These are phyloP conservation scores for Nannobrachium achirus DNA, from an alignment of 2,113 vertebrate genomes.

Conservation along the genomic window DNA sequence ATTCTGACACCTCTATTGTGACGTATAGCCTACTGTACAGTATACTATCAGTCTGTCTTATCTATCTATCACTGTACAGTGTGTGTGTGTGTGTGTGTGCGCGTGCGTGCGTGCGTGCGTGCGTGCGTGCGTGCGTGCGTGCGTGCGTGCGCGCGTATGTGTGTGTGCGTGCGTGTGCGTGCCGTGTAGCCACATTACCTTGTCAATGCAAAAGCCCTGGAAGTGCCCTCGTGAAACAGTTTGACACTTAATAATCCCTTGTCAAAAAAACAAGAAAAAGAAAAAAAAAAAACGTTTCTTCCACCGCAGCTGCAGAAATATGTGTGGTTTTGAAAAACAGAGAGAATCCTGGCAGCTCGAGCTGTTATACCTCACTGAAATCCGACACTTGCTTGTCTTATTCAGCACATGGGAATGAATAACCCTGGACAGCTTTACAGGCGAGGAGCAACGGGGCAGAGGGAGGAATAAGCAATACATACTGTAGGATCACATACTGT, in stretches of 20 bases:
- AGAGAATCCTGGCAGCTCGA: constrained; percentile 18
- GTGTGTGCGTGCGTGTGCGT: no score
- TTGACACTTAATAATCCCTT: constrained; percentile 31
- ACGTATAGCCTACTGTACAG: constrained; percentile 21
- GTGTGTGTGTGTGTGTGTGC: neutral
- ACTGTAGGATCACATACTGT: neutral
- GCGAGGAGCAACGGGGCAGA: neutral
- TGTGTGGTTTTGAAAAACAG: constrained; percentile 21
- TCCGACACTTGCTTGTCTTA: constrained; percentile 31
- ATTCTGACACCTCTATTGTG: constrained; percentile 37
- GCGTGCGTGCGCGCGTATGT: no score
- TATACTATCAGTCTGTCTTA: neutral
- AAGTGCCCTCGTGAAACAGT: constrained; percentile 23
- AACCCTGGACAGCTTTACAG: constrained; percentile 7
- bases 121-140: no score
- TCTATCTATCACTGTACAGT: neutral
- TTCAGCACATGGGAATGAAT: constrained; percentile 31
- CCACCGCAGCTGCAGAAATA: constrained; percentile 45
- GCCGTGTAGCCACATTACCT: neutral
- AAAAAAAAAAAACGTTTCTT: constrained; percentile 7
- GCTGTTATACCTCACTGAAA: constrained; percentile 29
- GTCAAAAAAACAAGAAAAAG: neutral
- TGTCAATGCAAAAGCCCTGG: constrained; percentile 5
- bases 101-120: neutral
- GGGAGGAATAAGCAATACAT: neutral